Evolutionary conservation across 1,140 invertebrate species (phyloP).

Genomic region (Gonioctena quinquepunctata): DNA sequence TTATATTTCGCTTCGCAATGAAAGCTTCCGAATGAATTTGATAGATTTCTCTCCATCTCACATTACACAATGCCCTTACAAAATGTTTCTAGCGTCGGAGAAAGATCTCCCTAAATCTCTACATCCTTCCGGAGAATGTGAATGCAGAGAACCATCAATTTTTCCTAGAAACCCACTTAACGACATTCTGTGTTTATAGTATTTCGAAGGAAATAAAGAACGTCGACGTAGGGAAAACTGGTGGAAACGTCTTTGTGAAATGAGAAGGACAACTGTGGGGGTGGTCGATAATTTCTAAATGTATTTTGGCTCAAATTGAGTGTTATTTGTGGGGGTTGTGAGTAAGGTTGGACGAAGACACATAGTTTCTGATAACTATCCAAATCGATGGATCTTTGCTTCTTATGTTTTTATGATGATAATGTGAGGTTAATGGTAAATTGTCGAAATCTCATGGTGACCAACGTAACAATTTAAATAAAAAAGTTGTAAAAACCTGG

Average conservation of each 20-base stretch:
- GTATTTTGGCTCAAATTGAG: too few species aligned
- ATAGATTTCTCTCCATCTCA: background rate
- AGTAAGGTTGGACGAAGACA: too few species aligned
- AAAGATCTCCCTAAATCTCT: constrained; percentile 17
- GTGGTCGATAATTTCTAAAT: too few species aligned
- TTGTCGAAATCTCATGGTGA: too few species aligned
- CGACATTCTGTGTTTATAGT: constrained; percentile 7
- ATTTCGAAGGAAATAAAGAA: background rate
- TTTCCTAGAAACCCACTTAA: constrained; percentile 14
- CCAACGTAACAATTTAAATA: too few species aligned
- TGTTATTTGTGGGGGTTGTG: too few species aligned
- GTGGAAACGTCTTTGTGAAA: background rate
- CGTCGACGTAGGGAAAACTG: background rate
- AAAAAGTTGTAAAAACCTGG: too few species aligned
- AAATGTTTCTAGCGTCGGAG: background rate
- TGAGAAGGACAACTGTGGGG: background rate
- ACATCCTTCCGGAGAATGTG: constrained; percentile 14
- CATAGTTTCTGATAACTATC: too few species aligned
- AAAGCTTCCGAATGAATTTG: background rate
- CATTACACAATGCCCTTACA: background rate
- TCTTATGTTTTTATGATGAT: too few species aligned
- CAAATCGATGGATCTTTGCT: too few species aligned
- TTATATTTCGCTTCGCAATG: too few species aligned
- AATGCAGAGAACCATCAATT: constrained; percentile 16
- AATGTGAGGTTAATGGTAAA: too few species aligned